These are phyloP conservation scores for Epicampocera succincta DNA, from an alignment of 2,888 invertebrate species.

Conservation along the genomic window DNA sequence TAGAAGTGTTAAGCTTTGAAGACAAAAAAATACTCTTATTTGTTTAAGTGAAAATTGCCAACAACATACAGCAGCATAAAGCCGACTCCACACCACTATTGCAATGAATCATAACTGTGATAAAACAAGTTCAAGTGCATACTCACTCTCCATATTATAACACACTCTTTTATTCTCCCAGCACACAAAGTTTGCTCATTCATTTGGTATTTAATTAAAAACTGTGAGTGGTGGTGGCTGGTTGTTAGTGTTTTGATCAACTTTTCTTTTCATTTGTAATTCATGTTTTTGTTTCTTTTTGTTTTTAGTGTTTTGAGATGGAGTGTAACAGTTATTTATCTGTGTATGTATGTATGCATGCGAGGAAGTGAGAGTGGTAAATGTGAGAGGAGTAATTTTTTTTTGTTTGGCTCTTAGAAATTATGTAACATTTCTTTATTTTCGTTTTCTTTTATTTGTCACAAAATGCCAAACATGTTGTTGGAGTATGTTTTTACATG, in stretches of 20 bases:
- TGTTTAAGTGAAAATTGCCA: constrained; percentile 61
- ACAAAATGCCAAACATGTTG: neutral
- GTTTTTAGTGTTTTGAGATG: constrained; percentile 38
- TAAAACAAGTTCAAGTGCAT: constrained; percentile 72
- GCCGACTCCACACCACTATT: constrained; percentile 1
- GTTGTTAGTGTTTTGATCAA: neutral
- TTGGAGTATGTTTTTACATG: too few species aligned
- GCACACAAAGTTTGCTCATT: neutral
- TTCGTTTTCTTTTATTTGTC: constrained; percentile 9
- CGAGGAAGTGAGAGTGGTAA: constrained; percentile 22
- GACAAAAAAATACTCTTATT: constrained; percentile 25
- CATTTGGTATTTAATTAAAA: neutral
- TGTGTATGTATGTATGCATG: too few species aligned
- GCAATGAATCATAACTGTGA: constrained; percentile 12
- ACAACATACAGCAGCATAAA: constrained; percentile 16
- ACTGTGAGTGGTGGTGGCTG: neutral
- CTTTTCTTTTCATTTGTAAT: neutral
- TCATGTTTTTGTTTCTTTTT: neutral
- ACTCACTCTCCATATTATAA: neutral
- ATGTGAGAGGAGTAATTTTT: neutral
- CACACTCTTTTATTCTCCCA: constrained; percentile 9
- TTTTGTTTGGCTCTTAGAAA: constrained; percentile 27
- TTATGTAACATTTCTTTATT: constrained; percentile 34
- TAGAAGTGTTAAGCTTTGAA: constrained; percentile 3
- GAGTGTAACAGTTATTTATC: constrained; percentile 20